Conservation (phyloP, 2,113 vertebrate genomes). For the Myodes glareolus region DNA sequence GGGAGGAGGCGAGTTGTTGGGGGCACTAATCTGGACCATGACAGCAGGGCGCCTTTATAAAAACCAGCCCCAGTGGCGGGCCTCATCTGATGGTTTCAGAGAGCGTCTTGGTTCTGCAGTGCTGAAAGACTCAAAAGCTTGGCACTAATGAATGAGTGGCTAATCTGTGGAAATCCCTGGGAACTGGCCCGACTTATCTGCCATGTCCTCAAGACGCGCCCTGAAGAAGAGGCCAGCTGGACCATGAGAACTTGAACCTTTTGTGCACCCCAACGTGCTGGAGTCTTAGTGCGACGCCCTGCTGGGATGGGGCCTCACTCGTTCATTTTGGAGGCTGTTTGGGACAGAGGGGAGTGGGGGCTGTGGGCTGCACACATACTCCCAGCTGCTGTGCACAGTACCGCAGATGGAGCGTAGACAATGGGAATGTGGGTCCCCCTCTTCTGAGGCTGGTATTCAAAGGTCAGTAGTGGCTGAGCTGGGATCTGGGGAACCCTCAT, state of each 20-base stretch:
- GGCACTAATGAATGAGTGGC: not conserved
- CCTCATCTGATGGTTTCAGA: not conserved
- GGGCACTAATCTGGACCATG: accelerated
- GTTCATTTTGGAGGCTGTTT: not conserved
- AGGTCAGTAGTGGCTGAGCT: accelerated
- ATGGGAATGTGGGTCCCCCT: accelerated
- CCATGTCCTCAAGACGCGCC: not conserved
- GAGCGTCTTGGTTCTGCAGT: not conserved
- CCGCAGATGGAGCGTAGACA: accelerated
- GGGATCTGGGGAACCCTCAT: not conserved
- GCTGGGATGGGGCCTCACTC: too few relatives aligned
- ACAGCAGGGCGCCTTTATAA: not conserved
- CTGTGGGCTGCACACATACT: not conserved
- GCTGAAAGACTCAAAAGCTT: not conserved
- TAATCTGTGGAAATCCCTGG: not conserved
- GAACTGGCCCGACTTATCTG: not conserved
- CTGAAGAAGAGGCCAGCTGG: not conserved
- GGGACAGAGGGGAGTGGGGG: not conserved
- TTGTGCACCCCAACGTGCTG: accelerated
- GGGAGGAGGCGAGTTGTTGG: accelerated
- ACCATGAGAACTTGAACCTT: not conserved
- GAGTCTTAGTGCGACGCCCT: not conserved
- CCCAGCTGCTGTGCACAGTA: accelerated
- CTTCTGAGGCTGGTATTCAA: not conserved
- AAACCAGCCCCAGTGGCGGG: not conserved